Percentiles rank a stretch among this genome's conserved stretches.
Evolutionary conservation across 2,888 invertebrate species (phyloP).

Genomic region (Baronia brevicornis): DNA sequence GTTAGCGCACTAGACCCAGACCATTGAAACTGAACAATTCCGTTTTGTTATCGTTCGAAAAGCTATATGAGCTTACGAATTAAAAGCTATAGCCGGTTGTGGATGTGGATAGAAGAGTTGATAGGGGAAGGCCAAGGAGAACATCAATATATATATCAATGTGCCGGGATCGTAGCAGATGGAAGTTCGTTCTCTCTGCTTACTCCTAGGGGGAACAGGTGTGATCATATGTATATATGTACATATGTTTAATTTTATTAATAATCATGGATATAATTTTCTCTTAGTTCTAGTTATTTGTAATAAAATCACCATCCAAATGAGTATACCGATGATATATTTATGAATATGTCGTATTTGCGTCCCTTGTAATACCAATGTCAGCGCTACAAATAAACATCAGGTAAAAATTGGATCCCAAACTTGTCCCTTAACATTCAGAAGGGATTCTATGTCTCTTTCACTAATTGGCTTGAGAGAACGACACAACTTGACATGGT

Average conservation of each 20-base stretch:
- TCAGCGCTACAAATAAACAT: slow-evolving; percentile 59
- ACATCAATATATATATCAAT: slow-evolving; percentile 24
- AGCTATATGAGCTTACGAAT: too few species aligned
- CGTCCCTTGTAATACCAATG: slow-evolving; percentile 58
- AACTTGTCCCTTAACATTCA: slow-evolving; percentile 47
- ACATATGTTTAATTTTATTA: slow-evolving; percentile 1
- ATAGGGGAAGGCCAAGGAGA: too few species aligned
- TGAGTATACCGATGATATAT: slow-evolving; percentile 1
- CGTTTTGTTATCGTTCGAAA: too few species aligned
- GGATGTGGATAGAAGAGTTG: too few species aligned
- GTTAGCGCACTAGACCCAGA: too few species aligned
- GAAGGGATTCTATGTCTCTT: slow-evolving; percentile 51
- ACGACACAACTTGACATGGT: slow-evolving; percentile 30
- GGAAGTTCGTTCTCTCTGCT: too few species aligned
- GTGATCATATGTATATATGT: too few species aligned
- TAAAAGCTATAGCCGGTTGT: too few species aligned
- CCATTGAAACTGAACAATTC: too few species aligned
- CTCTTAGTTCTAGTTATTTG: too few species aligned
- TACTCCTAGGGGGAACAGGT: too few species aligned
- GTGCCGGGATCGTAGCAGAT: slow-evolving; percentile 31
- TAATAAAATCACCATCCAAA: too few species aligned
- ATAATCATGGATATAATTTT: slow-evolving; percentile 9
- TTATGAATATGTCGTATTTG: slow-evolving; percentile 24
- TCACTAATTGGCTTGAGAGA: slow-evolving; percentile 51
- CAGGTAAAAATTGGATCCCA: slow-evolving; percentile 67